Conservation (phyloP, 30 jellyfish, hydroid and myxozoan genomes). For the Pelagia noctiluca region DNA sequence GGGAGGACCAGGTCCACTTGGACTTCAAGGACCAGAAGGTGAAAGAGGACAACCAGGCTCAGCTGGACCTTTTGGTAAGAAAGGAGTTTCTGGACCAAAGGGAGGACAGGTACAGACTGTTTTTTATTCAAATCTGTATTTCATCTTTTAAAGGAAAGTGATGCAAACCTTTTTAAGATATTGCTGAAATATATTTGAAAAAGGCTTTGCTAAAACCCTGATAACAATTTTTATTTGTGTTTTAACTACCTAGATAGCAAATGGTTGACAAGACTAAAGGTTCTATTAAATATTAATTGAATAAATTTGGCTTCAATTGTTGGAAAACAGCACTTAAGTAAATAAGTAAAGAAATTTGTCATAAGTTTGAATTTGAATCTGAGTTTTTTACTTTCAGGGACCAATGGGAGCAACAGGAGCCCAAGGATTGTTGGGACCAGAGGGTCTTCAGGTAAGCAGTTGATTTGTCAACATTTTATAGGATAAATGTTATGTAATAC, state of each 20-base stretch:
- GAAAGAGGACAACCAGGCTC: slow-evolving; percentile 82
- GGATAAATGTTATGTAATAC: background rate
- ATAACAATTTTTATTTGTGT: too few relatives aligned
- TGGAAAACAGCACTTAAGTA: too few relatives aligned
- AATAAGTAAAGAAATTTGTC: background rate
- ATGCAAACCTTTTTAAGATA: too few relatives aligned
- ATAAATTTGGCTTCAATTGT: too few relatives aligned
- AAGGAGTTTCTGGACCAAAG: slow-evolving; percentile 82
- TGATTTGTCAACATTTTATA: background rate
- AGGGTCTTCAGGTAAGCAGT: slow-evolving; percentile 65
- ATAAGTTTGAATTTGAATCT: background rate
- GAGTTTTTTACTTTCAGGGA: slow-evolving; percentile 57
- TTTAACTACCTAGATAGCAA: too few relatives aligned
- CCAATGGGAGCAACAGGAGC: slow-evolving; percentile 96
- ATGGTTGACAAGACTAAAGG: too few relatives aligned
- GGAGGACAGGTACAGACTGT: slow-evolving; percentile 66
- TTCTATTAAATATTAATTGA: too few relatives aligned
- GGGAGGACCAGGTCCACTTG: slow-evolving; percentile 88
- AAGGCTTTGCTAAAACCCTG: too few relatives aligned
- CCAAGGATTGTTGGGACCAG: slow-evolving; percentile 90
- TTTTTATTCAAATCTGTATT: background rate
- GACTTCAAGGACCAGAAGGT: slow-evolving; percentile 89
- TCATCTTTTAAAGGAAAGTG: too few relatives aligned
- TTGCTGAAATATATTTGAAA: too few relatives aligned
- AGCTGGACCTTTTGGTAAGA: slow-evolving; percentile 85